Evolutionary conservation across 2,888 invertebrate genomes (phyloP), one percentile per base, ranked within the genome.

Genomic region (Napeogenes sylphis): DNA sequence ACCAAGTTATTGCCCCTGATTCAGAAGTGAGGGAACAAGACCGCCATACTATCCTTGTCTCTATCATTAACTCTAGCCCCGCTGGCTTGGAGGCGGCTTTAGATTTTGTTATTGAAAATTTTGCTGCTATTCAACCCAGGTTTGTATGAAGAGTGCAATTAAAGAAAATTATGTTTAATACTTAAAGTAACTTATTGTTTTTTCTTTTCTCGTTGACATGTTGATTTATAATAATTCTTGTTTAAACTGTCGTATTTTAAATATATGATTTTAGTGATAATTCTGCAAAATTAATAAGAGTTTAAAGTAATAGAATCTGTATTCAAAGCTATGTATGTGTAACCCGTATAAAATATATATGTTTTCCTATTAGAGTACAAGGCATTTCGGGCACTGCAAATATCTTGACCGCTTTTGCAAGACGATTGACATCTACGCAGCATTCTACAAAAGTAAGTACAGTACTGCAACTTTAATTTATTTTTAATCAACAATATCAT

Each of bases 371-470:
- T 81, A 91, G 91, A 63, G 90, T 91, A 2, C 89, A 88, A 81
- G 85, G 84, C 0, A 70, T 90, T 42, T 83, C 84, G 14, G 90
- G 91, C 30, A 91, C 90, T 0, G 85, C 87, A 0, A 91, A 87
- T 67, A 90, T 91, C 14, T 73, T 91, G 21, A 89, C 85, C 58
- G 84, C 90, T 0, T 80, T 91, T 4, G 73, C 84, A 2, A 78
- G 82, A 61, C 80, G 86, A 68, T 74, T 91, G 3, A 87, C 83
- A 4, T 82, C 83, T 4, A 61, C 67, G 10, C 76, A 67, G 3
- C 88, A 91, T 55, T 70, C 73, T 0, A 62, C 67, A 3, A 85
- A 79, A 80, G 90, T 90, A 77, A 71, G 64, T 46, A 53, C 21
- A 21, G 21, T 21, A 21, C 21, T 21, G 21, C 21, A 21, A 21